Conservation (phyloP, 2,113 vertebrate species). For the Trematocara variabile region DNA sequence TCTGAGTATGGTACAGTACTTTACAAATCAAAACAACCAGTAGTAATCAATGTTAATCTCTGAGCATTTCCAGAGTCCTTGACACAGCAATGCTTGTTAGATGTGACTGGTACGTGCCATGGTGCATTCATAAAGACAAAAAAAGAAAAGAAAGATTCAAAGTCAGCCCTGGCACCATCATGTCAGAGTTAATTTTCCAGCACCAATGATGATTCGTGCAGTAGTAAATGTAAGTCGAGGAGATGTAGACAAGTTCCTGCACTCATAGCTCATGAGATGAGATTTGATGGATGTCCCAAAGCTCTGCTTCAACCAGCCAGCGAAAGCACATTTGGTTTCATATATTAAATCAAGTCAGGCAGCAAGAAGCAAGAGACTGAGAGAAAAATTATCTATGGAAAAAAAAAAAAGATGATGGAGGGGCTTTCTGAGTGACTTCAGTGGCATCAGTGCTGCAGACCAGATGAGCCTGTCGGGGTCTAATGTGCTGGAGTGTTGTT, state of each 20-base stretch:
- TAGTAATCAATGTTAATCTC: constrained; percentile 17
- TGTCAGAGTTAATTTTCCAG: not conserved
- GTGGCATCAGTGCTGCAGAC: not conserved
- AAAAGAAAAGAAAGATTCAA: not conserved
- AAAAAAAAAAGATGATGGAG: not conserved
- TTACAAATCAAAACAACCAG: constrained; percentile 19
- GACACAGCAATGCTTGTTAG: constrained; percentile 3
- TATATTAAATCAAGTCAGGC: not conserved
- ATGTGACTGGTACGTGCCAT: not conserved
- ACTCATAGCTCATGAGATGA: not conserved
- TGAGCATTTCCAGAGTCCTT: constrained; percentile 19
- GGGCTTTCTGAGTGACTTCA: not conserved
- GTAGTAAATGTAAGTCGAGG: not conserved
- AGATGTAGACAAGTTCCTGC: not conserved
- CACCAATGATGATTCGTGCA: not conserved
- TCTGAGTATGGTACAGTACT: constrained; percentile 36
- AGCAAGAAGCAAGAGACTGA: not conserved
- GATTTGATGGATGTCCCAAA: not conserved
- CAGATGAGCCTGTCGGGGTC: not conserved
- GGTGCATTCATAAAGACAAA: not conserved
- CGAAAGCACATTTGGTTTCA: constrained; percentile 14
- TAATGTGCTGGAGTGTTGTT: constrained; percentile 76
- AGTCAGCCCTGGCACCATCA: not conserved
- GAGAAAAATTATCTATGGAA: not conserved
- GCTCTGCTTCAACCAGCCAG: not conserved